Conservation (phyloP, 2,797 vertebrate genomes). For the Eulemur albifrons region DNA sequence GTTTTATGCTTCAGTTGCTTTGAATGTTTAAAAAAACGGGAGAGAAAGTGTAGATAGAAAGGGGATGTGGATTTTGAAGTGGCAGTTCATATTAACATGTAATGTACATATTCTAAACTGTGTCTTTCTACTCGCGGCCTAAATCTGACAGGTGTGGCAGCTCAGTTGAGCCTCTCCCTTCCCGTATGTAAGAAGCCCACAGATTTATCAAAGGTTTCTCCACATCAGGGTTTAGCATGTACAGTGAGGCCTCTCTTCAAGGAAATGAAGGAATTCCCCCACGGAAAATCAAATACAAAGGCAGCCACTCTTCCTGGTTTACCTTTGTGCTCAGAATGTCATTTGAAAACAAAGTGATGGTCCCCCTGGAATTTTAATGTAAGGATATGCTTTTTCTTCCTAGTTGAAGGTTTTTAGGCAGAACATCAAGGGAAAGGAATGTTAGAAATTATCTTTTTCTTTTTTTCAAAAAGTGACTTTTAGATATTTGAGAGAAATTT, state of each 20-base stretch:
- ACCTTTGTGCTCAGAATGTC: constrained; percentile 39
- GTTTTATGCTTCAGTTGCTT: constrained; percentile 69
- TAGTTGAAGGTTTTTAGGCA: not conserved
- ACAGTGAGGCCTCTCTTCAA: not conserved
- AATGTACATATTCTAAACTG: not conserved
- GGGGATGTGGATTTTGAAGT: not conserved
- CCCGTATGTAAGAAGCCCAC: constrained; percentile 5
- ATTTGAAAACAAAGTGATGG: constrained; percentile 54
- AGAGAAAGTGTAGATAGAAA: not conserved
- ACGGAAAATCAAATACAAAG: constrained; percentile 52
- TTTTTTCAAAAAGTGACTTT: not conserved
- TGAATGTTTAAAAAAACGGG: constrained; percentile 33
- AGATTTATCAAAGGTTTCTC: constrained; percentile 41
- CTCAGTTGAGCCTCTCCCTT: constrained; percentile 1
- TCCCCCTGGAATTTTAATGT: constrained; percentile 22
- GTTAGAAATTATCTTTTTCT: constrained; percentile 19
- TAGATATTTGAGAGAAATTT: constrained; percentile 10
- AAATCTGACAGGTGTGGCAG: constrained; percentile 45
- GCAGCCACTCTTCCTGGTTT: constrained; percentile 30
- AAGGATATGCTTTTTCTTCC: constrained; percentile 19
- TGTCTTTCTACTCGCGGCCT: constrained; percentile 49
- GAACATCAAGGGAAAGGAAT: constrained; percentile 32
- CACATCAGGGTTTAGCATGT: not conserved
- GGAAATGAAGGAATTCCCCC: constrained; percentile 29
- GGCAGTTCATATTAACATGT: constrained; percentile 59